A percentile compares a stretch with the other conserved stretches of the same genome.
Conservation (phyloP, 2,797 vertebrate species). For the Tenualosa ilisha region DNA sequence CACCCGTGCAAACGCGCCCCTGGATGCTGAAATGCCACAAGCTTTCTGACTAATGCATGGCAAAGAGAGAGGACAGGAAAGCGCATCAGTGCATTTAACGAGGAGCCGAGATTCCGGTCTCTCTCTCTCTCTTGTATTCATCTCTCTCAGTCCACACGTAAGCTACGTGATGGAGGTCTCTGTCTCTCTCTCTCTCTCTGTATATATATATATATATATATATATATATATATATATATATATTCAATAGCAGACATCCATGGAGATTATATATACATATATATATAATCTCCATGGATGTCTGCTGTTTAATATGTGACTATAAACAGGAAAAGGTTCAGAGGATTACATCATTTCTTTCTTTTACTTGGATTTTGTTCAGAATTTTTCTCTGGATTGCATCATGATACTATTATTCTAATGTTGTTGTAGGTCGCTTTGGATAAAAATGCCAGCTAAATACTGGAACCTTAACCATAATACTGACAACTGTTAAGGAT, state of each 20-base stretch:
- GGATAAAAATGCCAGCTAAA: too few relatives aligned
- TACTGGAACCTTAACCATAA: too few relatives aligned
- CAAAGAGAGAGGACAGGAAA: constrained; percentile 60
- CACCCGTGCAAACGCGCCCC: constrained; percentile 77
- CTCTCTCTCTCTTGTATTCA: constrained; percentile 39
- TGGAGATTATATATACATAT: too few relatives aligned
- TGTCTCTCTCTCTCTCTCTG: too few relatives aligned
- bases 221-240: too few relatives aligned
- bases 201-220: too few relatives aligned
- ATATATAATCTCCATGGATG: background rate
- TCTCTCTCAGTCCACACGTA: constrained; percentile 33
- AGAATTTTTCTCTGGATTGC: background rate
- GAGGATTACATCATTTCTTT: background rate
- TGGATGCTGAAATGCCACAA: constrained; percentile 72
- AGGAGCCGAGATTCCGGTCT: constrained; percentile 32
- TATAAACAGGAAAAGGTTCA: background rate
- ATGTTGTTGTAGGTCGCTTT: too few relatives aligned
- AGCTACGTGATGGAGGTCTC: background rate
- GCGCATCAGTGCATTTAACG: constrained; percentile 57
- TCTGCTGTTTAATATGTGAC: background rate
- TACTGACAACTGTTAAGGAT: background rate
- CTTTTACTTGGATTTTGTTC: background rate
- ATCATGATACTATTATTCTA: background rate
- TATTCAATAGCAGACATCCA: too few relatives aligned
- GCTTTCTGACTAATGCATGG: constrained; percentile 80